Evolutionary conservation across 2,113 vertebrate species (phyloP).

Genomic region (Furnarius figulus): DNA sequence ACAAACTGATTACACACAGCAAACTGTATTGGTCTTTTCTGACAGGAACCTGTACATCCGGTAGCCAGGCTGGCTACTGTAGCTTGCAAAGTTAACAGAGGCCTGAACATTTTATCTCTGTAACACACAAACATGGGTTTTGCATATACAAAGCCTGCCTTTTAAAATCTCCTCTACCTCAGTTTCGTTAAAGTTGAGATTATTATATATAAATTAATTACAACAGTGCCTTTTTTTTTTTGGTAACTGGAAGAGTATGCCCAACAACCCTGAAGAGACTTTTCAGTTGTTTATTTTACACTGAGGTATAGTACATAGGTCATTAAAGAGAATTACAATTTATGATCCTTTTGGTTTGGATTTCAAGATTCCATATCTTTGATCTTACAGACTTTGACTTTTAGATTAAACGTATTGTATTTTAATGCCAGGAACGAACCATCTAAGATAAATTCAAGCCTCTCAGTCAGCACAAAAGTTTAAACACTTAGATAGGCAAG

Average conservation of each 20-base stretch:
- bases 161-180: not conserved
- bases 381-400: constrained; percentile 72
- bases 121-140: not conserved
- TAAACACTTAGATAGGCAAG: constrained; percentile 43
- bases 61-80: not conserved
- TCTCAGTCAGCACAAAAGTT: constrained; percentile 58
- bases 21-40: not conserved
- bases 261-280: not conserved
- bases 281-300: constrained; percentile 27
- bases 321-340: constrained; percentile 24
- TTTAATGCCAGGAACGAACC: constrained; percentile 47
- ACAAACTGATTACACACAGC: not conserved
- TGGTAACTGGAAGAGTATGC: not conserved
- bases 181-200: not conserved
- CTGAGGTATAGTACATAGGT: constrained; percentile 44
- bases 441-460: constrained; percentile 52
- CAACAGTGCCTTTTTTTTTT: not conserved
- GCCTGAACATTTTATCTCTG: not conserved
- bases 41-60: not conserved
- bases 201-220: not conserved
- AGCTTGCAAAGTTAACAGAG: not conserved
- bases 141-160: not conserved
- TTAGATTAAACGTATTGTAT: constrained; percentile 58
- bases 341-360: constrained; percentile 49
- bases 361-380: constrained; percentile 58